A percentile compares a stretch with the other conserved stretches of the same genome.
Conservation (phyloP, 23 tunicate species). For the Halocynthia aurantium region DNA sequence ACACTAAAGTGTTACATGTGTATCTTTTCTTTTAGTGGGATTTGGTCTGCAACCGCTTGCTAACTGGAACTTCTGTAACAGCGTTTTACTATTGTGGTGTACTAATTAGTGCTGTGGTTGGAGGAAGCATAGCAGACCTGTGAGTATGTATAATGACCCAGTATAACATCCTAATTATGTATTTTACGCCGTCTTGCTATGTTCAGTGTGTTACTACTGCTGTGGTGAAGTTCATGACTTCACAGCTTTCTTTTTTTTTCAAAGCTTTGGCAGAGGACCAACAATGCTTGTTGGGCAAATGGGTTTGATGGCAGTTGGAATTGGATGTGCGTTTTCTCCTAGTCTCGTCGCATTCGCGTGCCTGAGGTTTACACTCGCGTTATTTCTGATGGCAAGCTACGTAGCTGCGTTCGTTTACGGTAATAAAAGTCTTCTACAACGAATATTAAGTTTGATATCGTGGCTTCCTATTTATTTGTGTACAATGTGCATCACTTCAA, state of each 20-base stretch:
- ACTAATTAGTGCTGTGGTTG: constrained; percentile 65
- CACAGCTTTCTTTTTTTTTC: background rate
- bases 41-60: constrained; percentile 57
- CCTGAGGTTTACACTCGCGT: constrained; percentile 60
- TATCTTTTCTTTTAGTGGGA: constrained; percentile 46
- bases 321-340: constrained; percentile 86
- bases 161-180: background rate
- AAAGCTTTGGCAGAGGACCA: constrained; percentile 78
- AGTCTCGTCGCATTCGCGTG: constrained; percentile 69
- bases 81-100: constrained; percentile 74
- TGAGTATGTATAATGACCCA: constrained; percentile 9
- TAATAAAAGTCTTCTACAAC: constrained; percentile 6
- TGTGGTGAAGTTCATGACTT: no score
- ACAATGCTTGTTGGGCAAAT: constrained; percentile 64
- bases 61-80: constrained; percentile 57
- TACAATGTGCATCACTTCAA: no score
- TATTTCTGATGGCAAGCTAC: constrained; percentile 77
- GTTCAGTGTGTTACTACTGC: no score
- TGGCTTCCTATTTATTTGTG: no score
- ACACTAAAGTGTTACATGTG: background rate
- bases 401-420: constrained; percentile 95
- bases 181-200: no score
- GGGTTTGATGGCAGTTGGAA: constrained; percentile 61
- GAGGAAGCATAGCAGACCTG: constrained; percentile 84
- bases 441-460: no score